Conservation (phyloP, 2,888 invertebrate species). For the Orthonychiurus folsomi region DNA sequence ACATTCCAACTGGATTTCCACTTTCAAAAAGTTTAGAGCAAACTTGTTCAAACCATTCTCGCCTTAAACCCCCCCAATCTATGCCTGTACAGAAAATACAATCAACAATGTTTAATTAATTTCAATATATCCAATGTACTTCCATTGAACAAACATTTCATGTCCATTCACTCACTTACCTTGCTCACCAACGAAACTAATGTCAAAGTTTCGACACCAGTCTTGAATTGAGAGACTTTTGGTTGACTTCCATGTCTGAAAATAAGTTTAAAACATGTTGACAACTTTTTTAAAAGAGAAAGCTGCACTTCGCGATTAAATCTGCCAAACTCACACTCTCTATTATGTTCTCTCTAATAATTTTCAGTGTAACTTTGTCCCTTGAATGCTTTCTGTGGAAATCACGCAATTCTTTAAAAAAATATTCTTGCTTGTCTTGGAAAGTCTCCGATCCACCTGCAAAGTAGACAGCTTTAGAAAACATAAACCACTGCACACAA, state of each 20-base stretch:
- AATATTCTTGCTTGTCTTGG: conserved; percentile 62
- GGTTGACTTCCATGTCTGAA: conserved; percentile 70
- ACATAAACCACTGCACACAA: not conserved
- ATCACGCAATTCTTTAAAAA: conserved; percentile 71
- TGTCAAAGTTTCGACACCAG: conserved; percentile 91
- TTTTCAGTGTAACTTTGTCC: conserved; percentile 72
- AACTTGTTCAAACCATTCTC: conserved; percentile 89
- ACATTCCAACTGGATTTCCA: conserved; percentile 59
- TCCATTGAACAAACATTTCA: not conserved
- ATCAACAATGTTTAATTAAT: not conserved
- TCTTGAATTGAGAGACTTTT: conserved; percentile 76
- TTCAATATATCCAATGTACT: not conserved
- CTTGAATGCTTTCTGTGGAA: conserved; percentile 79
- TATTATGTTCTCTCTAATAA: conserved; percentile 68
- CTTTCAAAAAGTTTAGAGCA: conserved; percentile 81
- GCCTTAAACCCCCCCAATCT: conserved; percentile 86
- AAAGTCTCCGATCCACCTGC: conserved; percentile 83
- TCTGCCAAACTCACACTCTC: conserved; percentile 54
- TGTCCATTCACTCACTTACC: conserved; percentile 82
- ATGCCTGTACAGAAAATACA: conserved; percentile 54
- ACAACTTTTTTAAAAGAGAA: not conserved
- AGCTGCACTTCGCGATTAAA: not conserved
- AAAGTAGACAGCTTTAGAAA: conserved; percentile 8
- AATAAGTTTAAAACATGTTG: conserved; percentile 14
- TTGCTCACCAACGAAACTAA: conserved; percentile 87